phyloP scores from a whole-genome alignment of 2,888 invertebrate species.

The Cyrtodaria siliqua region DNA sequence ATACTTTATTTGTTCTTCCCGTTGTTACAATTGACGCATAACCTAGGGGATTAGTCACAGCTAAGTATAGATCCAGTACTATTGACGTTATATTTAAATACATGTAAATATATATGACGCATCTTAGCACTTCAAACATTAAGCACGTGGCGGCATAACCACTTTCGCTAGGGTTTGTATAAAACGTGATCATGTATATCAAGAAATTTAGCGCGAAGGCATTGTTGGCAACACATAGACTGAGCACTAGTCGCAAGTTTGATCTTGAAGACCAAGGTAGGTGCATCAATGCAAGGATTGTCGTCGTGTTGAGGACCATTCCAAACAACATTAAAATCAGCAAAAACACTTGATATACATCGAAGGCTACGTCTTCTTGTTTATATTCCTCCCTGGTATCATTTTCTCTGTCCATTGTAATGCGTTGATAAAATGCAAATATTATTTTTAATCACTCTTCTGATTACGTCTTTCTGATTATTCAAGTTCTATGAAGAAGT shows the following conservation, averaged over 20 bases:
- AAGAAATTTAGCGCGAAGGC: slow-evolving; percentile 46
- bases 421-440: too few species aligned
- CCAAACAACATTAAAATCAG: slow-evolving; percentile 31
- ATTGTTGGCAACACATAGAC: slow-evolving; percentile 48
- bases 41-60: slow-evolving; percentile 56
- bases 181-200: slow-evolving; percentile 50
- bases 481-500: too few species aligned
- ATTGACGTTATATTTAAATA: slow-evolving; percentile 49
- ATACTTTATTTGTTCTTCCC: slow-evolving; percentile 41
- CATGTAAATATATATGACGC: slow-evolving; percentile 44
- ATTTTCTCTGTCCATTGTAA: neutral
- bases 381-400: neutral
- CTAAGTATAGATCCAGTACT: slow-evolving; percentile 49
- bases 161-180: slow-evolving; percentile 38
- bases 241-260: slow-evolving; percentile 44
- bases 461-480: too few species aligned
- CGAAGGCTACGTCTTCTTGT: neutral
- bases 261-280: slow-evolving; percentile 55
- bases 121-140: slow-evolving; percentile 44
- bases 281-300: slow-evolving; percentile 50
- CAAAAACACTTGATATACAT: slow-evolving; percentile 28
- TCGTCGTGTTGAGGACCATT: slow-evolving; percentile 52
- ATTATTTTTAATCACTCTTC: too few species aligned
- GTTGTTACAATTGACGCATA: slow-evolving; percentile 54
- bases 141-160: slow-evolving; percentile 49